Percentiles rank a stretch among this genome's conserved stretches.
phyloP scores from a whole-genome alignment of 1,140 invertebrate genomes.

The Dinothrombium tinctorium region DNA sequence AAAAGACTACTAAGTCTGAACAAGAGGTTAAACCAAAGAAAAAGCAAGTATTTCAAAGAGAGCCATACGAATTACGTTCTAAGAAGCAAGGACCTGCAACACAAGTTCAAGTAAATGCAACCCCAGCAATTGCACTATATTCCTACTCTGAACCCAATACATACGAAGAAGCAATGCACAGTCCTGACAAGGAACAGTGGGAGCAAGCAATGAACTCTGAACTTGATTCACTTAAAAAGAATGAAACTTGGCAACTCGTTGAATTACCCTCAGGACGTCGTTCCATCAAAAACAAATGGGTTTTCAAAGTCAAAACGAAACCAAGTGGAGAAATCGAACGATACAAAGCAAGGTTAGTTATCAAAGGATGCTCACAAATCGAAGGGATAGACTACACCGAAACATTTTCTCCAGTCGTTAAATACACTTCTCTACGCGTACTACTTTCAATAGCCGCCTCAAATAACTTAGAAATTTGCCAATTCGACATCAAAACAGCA shows the following conservation, averaged over 20 bases:
- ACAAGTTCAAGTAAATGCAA: background rate
- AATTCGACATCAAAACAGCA: constrained; percentile 8
- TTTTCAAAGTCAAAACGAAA: constrained; percentile 9
- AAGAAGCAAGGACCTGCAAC: background rate
- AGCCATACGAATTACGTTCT: no score
- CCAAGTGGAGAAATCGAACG: constrained; percentile 6
- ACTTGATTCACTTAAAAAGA: constrained; percentile 16
- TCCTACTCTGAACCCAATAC: constrained; percentile 12
- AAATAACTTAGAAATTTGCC: background rate
- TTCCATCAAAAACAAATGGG: constrained; percentile 16
- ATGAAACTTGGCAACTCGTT: constrained; percentile 20
- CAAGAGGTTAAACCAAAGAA: background rate
- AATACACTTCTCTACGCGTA: constrained; percentile 18
- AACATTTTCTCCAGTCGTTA: constrained; percentile 14
- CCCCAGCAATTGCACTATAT: background rate
- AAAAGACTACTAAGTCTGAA: background rate
- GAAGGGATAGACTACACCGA: constrained; percentile 9
- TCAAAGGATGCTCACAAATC: constrained; percentile 6
- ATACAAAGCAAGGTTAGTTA: constrained; percentile 11
- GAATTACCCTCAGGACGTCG: constrained; percentile 14
- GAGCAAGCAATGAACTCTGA: constrained; percentile 20
- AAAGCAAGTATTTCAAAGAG: background rate
- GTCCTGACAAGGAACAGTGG: constrained; percentile 18
- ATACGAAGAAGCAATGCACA: constrained; percentile 18
- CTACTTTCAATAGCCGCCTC: constrained; percentile 14